Evolutionary conservation across 2,113 vertebrate species (phyloP).

Genomic region (Octodon degus): DNA sequence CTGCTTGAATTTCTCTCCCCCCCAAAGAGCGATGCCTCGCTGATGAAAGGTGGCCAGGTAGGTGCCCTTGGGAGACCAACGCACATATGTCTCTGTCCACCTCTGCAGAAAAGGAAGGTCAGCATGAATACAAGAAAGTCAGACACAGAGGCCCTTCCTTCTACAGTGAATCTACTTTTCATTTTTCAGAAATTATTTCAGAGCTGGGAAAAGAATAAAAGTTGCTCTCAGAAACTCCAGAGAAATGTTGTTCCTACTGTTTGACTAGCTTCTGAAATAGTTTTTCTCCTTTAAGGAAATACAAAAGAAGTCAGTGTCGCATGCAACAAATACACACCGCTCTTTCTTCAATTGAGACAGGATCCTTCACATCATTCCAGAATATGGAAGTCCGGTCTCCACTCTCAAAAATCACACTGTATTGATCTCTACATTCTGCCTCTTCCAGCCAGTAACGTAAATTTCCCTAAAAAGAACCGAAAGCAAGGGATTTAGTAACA

Average conservation of each 20-base stretch:
- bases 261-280: background rate
- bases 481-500: background rate
- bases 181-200: background rate
- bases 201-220: background rate
- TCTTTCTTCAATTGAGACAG: slow-evolving; percentile 94
- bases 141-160: no score
- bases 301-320: background rate
- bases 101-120: slow-evolving; percentile 85
- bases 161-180: rapidly evolving
- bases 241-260: background rate
- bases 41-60: slow-evolving; percentile 98
- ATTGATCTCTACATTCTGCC: slow-evolving; percentile 97
- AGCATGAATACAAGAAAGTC: rapidly evolving
- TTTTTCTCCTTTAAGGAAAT: background rate
- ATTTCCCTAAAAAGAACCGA: slow-evolving; percentile 89
- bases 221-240: background rate
- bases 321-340: slow-evolving; percentile 88
- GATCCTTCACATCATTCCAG: slow-evolving; percentile 95
- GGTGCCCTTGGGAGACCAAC: slow-evolving; percentile 98
- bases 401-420: slow-evolving; percentile 98
- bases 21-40: slow-evolving; percentile 97
- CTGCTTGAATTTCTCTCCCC: slow-evolving; percentile 99
- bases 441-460: slow-evolving; percentile 98
- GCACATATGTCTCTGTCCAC: slow-evolving; percentile 98
- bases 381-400: slow-evolving; percentile 97